Base-by-base conservation (phyloP, 2,888 invertebrate species). In the Flexamia atlantica region DNA sequence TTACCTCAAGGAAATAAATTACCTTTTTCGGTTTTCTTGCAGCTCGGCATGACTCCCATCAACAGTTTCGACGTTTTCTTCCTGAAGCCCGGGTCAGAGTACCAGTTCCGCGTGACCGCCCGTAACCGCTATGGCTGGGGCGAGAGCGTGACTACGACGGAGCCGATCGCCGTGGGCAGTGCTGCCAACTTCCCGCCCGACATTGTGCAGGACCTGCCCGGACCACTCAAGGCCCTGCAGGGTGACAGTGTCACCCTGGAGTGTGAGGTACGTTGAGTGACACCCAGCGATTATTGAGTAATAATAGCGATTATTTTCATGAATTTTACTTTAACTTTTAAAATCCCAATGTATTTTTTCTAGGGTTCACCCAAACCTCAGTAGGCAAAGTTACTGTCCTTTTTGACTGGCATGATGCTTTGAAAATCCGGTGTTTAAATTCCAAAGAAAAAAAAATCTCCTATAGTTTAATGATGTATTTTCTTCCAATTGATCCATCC, bases 61-160 rank as follows among this genome's bases (percentile, higher is more conserved):
- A 95, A 95, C 89, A 93, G 94, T 10, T 96, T 94, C 89, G 97
- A 97, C 89, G 95, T 94, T 0, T 97, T 97, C 90, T 96, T 97
- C 89, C 91, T 97, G 83, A 95, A 95, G 88, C 93, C 95, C 50
- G 95, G 95, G 64, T 92, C 93, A 57, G 95, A 96, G 88, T 98
- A 98, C 89, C 95, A 96, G 89, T 97, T 98, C 90, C 93, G 97
- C 83, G 94, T 98, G 12, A 96, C 97, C 0, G 97, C 98, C 0
- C 92, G 96, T 84, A 98, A 98, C 91, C 93, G 97, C 87, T 97
- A 96, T 89, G 98, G 98, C 42, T 97, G 96, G 95, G 97, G 98
- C 14, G 95, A 96, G 87, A 92, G 96, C 0, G 93, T 94, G 0
- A 94, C 94, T 88, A 94, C 94, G 3, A 92, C 93, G 0, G 90